These are phyloP conservation scores for Daubentonia madagascariensis DNA, from an alignment of 2,113 vertebrate genomes.

Conservation along the genomic window DNA sequence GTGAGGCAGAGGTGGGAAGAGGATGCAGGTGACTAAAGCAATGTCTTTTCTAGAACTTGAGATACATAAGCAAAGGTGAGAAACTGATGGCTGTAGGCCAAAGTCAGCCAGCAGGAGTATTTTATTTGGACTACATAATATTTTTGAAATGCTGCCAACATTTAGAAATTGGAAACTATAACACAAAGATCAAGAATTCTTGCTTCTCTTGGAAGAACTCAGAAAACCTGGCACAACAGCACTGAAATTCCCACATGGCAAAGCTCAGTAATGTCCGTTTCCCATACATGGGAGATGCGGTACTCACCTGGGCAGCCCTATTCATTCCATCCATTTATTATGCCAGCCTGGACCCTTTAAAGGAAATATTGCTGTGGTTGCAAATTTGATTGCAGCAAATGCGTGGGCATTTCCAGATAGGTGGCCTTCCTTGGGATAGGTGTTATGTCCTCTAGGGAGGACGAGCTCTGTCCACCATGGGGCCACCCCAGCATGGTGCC, in stretches of 20 bases:
- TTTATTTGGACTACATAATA: background rate
- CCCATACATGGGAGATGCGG: background rate
- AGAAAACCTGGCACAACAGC: background rate
- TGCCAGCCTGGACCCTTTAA: background rate
- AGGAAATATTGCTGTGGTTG: background rate
- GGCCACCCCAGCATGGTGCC: background rate
- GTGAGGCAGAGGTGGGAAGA: background rate
- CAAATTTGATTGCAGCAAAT: background rate
- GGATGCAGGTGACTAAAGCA: background rate
- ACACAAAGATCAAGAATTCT: slow-evolving; percentile 21
- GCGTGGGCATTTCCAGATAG: background rate
- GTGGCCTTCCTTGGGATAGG: background rate
- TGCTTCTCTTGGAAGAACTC: slow-evolving; percentile 3
- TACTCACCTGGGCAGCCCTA: background rate
- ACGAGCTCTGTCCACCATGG: background rate
- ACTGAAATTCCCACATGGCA: background rate
- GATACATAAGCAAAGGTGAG: background rate
- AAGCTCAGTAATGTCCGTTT: background rate
- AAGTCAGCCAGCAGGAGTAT: background rate
- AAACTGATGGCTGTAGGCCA: background rate
- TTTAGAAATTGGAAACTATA: background rate
- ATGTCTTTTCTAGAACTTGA: background rate
- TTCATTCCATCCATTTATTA: background rate
- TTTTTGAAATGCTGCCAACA: slow-evolving; percentile 25
- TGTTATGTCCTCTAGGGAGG: background rate